phyloP scores from a whole-genome alignment of 2,888 invertebrate genomes.

The Malacosoma neustria region DNA sequence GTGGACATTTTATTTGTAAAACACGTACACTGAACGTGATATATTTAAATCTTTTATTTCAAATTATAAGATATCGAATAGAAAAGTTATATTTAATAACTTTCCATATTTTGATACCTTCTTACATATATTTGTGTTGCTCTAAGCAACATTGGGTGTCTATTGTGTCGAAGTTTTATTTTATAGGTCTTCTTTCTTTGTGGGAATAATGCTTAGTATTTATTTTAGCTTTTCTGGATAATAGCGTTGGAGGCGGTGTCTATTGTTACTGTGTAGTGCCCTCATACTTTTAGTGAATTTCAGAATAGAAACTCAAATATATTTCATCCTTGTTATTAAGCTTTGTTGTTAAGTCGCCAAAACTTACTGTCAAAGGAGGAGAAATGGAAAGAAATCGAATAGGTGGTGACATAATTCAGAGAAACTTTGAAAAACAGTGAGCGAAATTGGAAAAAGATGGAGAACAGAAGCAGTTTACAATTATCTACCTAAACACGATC shows the following conservation, averaged over 20 bases:
- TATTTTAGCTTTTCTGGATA: not conserved
- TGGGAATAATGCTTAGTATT: not conserved
- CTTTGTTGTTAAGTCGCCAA: too few species aligned
- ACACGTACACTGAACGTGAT: not conserved
- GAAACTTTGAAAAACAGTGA: too few species aligned
- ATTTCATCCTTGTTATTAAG: too few species aligned
- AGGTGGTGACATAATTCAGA: too few species aligned
- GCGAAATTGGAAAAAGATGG: too few species aligned
- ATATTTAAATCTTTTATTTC: not conserved
- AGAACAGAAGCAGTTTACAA: too few species aligned
- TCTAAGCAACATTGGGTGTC: not conserved
- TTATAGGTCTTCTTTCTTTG: not conserved
- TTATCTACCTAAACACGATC: too few species aligned
- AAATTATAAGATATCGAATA: constrained; percentile 5
- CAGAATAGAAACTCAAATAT: too few species aligned
- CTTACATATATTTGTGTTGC: not conserved
- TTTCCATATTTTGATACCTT: not conserved
- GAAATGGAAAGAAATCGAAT: too few species aligned
- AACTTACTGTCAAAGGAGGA: too few species aligned
- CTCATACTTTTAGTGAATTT: too few species aligned
- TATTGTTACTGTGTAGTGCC: not conserved
- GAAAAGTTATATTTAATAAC: not conserved
- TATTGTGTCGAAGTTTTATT: not conserved
- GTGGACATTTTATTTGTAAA: not conserved
- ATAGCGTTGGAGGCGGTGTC: not conserved